These are phyloP conservation scores for Eospalax fontanierii DNA, from an alignment of 2,797 vertebrate species.

Conservation along the genomic window DNA sequence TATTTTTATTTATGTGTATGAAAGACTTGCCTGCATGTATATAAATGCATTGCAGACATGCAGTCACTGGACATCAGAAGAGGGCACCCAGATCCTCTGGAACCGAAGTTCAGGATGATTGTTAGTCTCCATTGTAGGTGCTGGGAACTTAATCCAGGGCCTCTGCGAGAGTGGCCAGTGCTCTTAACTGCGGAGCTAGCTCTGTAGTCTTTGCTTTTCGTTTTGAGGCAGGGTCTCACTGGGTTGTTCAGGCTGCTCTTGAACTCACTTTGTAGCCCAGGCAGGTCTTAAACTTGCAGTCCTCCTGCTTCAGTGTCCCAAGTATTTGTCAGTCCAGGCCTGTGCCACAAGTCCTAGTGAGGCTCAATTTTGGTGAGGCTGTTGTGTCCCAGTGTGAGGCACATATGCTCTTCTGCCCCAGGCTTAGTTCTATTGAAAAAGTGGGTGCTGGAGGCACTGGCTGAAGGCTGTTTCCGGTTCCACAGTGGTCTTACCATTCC, in stretches of 20 bases:
- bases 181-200: no score
- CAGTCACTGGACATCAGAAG: no score
- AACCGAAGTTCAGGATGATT: no score
- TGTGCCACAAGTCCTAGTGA: not conserved
- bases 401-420: not conserved
- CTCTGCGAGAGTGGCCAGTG: no score
- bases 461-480: not conserved
- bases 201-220: not conserved
- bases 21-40: no score
- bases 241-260: not conserved
- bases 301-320: not conserved
- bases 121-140: no score
- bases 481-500: not conserved
- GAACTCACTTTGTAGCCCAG: not conserved
- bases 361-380: not conserved
- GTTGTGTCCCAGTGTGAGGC: not conserved
- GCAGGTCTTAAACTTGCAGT: not conserved
- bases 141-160: no score
- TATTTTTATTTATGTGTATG: no score
- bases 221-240: not conserved
- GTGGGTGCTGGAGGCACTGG: rapidly evolving
- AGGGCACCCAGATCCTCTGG: no score
- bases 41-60: no score
- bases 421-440: not conserved
- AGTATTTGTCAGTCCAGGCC: not conserved